Evolutionary conservation across 2,888 invertebrate genomes (phyloP).

Genomic region (Xanthostigma xanthostigma): DNA sequence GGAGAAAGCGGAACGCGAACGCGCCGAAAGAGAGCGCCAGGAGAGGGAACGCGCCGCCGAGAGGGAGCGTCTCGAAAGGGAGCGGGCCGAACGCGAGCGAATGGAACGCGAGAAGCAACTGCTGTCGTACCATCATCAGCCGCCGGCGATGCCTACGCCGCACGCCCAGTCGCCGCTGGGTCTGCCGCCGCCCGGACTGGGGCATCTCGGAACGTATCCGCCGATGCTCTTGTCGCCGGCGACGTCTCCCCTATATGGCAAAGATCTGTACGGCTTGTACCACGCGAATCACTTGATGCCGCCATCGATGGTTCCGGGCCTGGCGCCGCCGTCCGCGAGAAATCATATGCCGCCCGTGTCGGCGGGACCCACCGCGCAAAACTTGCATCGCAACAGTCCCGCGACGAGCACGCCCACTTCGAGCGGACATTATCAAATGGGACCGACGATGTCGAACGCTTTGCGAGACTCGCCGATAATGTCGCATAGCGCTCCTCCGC

Average conservation of each 20-base stretch:
- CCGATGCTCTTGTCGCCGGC: slow-evolving; percentile 14
- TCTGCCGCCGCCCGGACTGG: slow-evolving; percentile 27
- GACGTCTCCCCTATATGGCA: slow-evolving; percentile 8
- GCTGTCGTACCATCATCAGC: slow-evolving; percentile 16
- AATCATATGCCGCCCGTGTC: neutral
- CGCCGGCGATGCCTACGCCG: slow-evolving; percentile 13
- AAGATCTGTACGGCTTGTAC: slow-evolving; percentile 14
- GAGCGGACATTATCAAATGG: no score
- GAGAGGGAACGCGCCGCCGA: no score
- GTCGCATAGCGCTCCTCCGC: slow-evolving; percentile 12
- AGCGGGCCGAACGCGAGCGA: slow-evolving; percentile 31
- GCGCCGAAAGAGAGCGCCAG: no score
- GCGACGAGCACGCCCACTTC: no score
- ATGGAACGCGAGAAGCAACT: slow-evolving; percentile 25
- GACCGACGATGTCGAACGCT: slow-evolving; percentile 21
- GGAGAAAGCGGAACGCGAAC: slow-evolving; percentile 28
- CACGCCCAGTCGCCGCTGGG: slow-evolving; percentile 14
- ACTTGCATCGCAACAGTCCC: neutral
- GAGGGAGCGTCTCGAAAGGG: slow-evolving; percentile 20
- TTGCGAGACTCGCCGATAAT: slow-evolving; percentile 12
- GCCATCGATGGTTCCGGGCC: slow-evolving; percentile 21
- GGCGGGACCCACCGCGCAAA: neutral
- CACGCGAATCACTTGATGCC: slow-evolving; percentile 13
- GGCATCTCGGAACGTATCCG: slow-evolving; percentile 20
- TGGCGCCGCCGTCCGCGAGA: neutral